A percentile compares a stretch with the other conserved stretches of the same genome.
Evolutionary conservation across 2,888 invertebrate species (phyloP).

Genomic region (Tipula helvola): DNA sequence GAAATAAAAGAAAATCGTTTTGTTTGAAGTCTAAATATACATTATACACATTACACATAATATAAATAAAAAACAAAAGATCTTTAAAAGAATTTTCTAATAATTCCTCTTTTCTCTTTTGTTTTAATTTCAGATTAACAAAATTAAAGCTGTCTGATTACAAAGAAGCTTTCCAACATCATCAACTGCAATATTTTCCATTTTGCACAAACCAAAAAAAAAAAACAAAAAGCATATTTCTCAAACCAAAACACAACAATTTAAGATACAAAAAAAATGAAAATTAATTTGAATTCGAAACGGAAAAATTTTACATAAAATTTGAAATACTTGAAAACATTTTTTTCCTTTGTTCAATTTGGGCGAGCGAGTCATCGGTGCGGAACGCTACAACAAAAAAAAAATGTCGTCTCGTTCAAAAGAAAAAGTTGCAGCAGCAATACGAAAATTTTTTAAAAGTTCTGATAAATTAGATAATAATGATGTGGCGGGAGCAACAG

Average conservation of each 20-base stretch:
- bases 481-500: conserved; percentile 34
- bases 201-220: too few relatives aligned
- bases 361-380: not conserved
- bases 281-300: not conserved
- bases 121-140: not conserved
- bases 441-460: conserved; percentile 64
- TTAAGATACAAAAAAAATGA: not conserved
- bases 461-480: conserved; percentile 55
- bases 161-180: not conserved
- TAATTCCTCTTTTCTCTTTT: not conserved
- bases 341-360: not conserved
- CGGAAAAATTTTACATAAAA: not conserved
- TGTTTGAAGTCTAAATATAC: not conserved
- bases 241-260: not conserved
- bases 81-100: not conserved
- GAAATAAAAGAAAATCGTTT: not conserved
- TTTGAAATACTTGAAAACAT: too few relatives aligned
- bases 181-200: not conserved
- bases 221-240: not conserved
- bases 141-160: not conserved
- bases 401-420: conserved; percentile 66
- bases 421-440: conserved; percentile 69
- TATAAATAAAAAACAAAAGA: not conserved
- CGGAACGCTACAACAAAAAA: conserved; percentile 23
- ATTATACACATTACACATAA: not conserved